Evolutionary conservation across 1,140 invertebrate genomes (phyloP).

Genomic region (Anagrus nilaparvatae): DNA sequence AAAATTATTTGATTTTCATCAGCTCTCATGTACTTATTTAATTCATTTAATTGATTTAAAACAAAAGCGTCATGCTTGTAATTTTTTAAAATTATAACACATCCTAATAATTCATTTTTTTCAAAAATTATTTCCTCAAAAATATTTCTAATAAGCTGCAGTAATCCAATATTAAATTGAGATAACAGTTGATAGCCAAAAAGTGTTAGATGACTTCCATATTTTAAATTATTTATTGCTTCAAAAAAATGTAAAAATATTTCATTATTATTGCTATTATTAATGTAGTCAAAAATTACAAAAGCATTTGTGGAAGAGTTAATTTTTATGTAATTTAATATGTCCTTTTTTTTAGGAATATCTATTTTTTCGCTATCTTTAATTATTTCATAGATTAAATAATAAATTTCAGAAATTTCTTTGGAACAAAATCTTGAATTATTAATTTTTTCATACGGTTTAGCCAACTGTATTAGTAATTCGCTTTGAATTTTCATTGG

Average conservation of each 20-base stretch:
- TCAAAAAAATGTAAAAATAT: constrained; percentile 22
- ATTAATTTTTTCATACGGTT: constrained; percentile 24
- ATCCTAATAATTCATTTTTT: constrained; percentile 23
- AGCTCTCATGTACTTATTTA: constrained; percentile 19
- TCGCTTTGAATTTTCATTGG: too few relatives aligned
- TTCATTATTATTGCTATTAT: constrained; percentile 17
- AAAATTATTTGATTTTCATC: constrained; percentile 20
- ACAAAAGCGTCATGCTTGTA: constrained; percentile 17
- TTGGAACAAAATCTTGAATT: constrained; percentile 36
- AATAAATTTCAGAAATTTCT: constrained; percentile 20
- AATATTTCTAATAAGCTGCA: constrained; percentile 29
- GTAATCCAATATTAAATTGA: constrained; percentile 35
- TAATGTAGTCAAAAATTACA: constrained; percentile 27
- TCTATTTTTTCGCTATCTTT: constrained; percentile 17
- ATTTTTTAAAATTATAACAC: constrained; percentile 24
- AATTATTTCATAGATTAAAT: constrained; percentile 27
- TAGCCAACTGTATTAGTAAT: constrained; percentile 26
- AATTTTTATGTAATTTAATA: constrained; percentile 15
- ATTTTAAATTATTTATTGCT: constrained; percentile 17
- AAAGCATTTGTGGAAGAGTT: too few relatives aligned
- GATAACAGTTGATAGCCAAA: constrained; percentile 36
- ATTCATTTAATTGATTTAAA: constrained; percentile 21
- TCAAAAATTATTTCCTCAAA: constrained; percentile 30
- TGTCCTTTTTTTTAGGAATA: constrained; percentile 18
- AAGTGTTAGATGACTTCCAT: constrained; percentile 27